These are phyloP conservation scores for Chamaetylas fuelleborni DNA, from an alignment of 2,113 vertebrate genomes.

Conservation along the genomic window DNA sequence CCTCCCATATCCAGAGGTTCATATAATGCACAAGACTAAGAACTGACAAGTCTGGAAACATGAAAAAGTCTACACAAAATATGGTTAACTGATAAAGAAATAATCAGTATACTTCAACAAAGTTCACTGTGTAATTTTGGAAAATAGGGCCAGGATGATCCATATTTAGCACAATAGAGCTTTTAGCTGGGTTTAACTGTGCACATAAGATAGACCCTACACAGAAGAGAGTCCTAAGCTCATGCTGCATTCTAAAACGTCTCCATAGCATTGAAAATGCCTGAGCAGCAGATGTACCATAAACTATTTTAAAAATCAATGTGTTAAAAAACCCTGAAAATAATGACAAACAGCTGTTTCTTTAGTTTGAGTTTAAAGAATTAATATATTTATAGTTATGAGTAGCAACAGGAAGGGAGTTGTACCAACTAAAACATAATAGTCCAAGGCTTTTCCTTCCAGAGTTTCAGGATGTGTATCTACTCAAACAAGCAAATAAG, in stretches of 20 bases:
- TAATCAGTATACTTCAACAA: neutral
- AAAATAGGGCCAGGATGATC: neutral
- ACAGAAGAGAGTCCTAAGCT: fast-evolving
- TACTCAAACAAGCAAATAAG: neutral
- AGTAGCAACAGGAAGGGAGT: slow-evolving; percentile 67
- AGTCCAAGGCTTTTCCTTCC: slow-evolving; percentile 34
- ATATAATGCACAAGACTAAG: neutral
- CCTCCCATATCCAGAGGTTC: neutral
- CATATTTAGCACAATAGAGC: neutral
- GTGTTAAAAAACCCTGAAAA: neutral
- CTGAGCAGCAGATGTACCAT: neutral
- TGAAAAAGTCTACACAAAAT: neutral
- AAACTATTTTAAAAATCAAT: neutral
- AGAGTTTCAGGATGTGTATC: neutral
- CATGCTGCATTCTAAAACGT: neutral
- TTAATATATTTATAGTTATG: neutral
- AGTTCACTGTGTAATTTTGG: neutral
- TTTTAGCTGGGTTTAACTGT: neutral
- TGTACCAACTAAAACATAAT: slow-evolving; percentile 33
- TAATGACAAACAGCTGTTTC: neutral
- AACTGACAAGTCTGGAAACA: neutral
- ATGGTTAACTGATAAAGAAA: neutral
- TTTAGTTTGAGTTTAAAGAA: neutral
- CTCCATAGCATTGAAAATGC: neutral
- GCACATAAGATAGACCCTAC: fast-evolving